phyloP scores from a whole-genome alignment of 1,140 invertebrate genomes.

The Caligus rogercresseyi region DNA sequence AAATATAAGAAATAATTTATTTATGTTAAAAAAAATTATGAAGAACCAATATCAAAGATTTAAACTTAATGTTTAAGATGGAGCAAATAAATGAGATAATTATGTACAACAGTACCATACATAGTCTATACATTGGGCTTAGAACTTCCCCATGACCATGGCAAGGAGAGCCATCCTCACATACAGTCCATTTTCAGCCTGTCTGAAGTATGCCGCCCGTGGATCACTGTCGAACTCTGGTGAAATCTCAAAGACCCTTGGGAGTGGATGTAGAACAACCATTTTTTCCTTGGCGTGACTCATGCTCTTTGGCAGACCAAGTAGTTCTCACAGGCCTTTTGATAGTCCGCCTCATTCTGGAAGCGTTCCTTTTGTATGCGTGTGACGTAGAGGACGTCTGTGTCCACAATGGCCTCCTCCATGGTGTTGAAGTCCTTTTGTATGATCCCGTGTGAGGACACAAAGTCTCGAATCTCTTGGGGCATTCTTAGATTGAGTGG shows the following conservation, averaged over 20 bases:
- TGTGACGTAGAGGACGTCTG: conserved; percentile 96
- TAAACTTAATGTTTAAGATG: background rate
- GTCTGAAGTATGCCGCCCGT: conserved; percentile 90
- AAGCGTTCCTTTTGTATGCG: conserved; percentile 92
- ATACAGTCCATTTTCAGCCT: conserved; percentile 93
- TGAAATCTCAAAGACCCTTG: conserved; percentile 82
- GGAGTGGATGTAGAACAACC: conserved; percentile 94
- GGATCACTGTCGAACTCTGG: conserved; percentile 86
- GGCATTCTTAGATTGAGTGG: conserved; percentile 78
- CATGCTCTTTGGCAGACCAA: conserved; percentile 85
- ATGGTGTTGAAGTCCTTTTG: conserved; percentile 45
- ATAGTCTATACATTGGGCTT: too few relatives aligned
- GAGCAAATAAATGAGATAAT: background rate
- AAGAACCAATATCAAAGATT: too few relatives aligned
- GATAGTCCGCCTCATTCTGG: conserved; percentile 58
- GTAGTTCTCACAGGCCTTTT: conserved; percentile 66
- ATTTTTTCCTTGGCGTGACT: conserved; percentile 76
- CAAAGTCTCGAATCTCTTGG: conserved; percentile 54
- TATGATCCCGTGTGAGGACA: conserved; percentile 51
- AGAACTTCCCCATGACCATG: conserved; percentile 54
- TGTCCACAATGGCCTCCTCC: conserved; percentile 68
- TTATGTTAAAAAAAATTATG: too few relatives aligned
- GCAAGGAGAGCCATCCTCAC: conserved; percentile 91
- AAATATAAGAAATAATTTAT: too few relatives aligned
- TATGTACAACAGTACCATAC: background rate